Evolutionary conservation across 64 coral and sea anemone species (phyloP).

Genomic region (Pachyseris speciosa): DNA sequence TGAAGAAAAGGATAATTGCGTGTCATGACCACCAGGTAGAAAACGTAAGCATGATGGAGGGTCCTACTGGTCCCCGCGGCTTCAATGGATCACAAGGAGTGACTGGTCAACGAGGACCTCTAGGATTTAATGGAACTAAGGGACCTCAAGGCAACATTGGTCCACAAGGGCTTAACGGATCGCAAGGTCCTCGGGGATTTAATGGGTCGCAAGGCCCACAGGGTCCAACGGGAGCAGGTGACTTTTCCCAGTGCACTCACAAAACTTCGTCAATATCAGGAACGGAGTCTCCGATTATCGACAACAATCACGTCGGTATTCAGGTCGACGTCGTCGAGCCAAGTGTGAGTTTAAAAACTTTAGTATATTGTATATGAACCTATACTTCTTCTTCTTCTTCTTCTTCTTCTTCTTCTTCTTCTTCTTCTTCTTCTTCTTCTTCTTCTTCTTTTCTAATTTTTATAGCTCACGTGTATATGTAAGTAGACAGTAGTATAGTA

Average conservation of each 20-base stretch:
- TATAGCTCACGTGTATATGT: too few relatives aligned
- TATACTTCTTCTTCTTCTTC: too few relatives aligned
- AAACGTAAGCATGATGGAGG: not conserved
- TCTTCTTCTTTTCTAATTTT: too few relatives aligned
- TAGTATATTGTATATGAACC: too few relatives aligned
- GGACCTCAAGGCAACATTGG: constrained; percentile 28
- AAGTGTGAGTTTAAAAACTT: not conserved
- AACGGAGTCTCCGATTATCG: not conserved
- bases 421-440: too few relatives aligned
- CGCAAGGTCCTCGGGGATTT: constrained; percentile 7
- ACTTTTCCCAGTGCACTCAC: constrained; percentile 31
- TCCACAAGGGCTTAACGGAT: constrained; percentile 26
- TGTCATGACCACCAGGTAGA: not conserved
- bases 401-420: too few relatives aligned
- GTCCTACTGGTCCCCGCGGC: constrained; percentile 34
- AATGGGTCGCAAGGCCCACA: not conserved
- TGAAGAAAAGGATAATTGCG: too few relatives aligned
- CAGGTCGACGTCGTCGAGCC: not conserved
- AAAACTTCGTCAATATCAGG: not conserved
- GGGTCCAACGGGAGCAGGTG: constrained; percentile 7
- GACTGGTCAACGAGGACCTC: constrained; percentile 16
- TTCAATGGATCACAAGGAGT: constrained; percentile 31
- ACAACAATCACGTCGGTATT: not conserved
- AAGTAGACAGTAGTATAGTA: too few relatives aligned
- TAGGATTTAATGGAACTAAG: constrained; percentile 51